Evolutionary conservation across 2,113 vertebrate genomes (phyloP), one percentile per base, ranked within the genome.

Genomic region (Passer domesticus): DNA sequence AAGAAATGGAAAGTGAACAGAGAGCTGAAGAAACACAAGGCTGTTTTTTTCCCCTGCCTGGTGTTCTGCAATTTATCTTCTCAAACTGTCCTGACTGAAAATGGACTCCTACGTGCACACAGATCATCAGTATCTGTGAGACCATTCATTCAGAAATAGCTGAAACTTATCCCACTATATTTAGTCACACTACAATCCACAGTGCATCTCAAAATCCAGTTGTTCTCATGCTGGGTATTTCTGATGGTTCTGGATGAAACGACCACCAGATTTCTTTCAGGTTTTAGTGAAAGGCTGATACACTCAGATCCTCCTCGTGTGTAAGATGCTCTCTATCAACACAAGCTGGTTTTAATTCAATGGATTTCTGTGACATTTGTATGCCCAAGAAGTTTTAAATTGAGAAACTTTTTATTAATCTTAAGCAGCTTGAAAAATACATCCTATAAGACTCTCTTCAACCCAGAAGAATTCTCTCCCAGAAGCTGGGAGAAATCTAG

Each of bases 21-120:
- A 74, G 39, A 35, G 18, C 13, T 81, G 21, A 13, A 88, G 21
- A 88, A 90, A 77, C 19, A 11, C 6, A 47, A 62, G 30, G 4
- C 4, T 1, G 9, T 9, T 13, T 49, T 30, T n/a, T 19, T 28
- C 1, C 1, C 8, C 55, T 1, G 1, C 24, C 21, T 59, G 10
- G 10, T 55, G 9, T 60, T 74, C 60, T 58, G 56, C 27, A 66
- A 2, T 55, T 85, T 56, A 35, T 50, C 77, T 60, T 82, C 52
- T 35, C 62, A 88, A 12, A 16, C 15, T 66, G 8, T 30, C 6
- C 60, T 74, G 39, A 83, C 28, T 52, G 28, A n/a, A 64, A 81
- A 81, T 49, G 19, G 24, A 62, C 11, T 79, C 33, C 52, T 68
- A 39, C 28, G 27, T 20, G 20, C 28, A 67, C 1, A 0, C 0